Base-by-base conservation (phyloP, 2,888 invertebrate genomes). In the Keiferia lycopersicella region DNA sequence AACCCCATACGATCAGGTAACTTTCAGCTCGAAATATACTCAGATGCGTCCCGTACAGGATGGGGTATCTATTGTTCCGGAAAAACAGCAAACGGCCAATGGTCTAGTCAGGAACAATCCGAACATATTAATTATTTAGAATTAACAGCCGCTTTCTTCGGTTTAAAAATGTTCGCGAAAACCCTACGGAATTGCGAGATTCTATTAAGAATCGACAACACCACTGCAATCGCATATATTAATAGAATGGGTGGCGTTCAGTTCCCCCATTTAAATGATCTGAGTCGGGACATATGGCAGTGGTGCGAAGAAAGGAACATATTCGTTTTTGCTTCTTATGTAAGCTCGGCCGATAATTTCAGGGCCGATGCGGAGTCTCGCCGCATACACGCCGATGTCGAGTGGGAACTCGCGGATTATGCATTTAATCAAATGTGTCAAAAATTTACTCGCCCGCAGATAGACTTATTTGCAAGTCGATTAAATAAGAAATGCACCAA, bases 321-420 rank as follows among this genome's bases (percentile, higher is more conserved):
- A n/a, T n/a, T n/a, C n/a, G n/a, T 75, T 10, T 71, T 71, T 53
- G 72, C 73, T 0, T 72, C 71, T 14, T 77, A 75, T 59, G 72
- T 76, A 39, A 63, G 66, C 2, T 73, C 74, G 6, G 34, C 61
- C n/a, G 70, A 72, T 8, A 77, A 75, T 60, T 53, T 18, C 34
- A 65, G 67, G 10, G 75, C 75, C 10, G 73, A 77, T 50, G 34
- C 56, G 59, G 64, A 75, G 65, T 62, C 73, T 68, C 48, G 73
- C 63, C 4, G 59, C 63, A 26, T 71, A 69, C 14, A 69, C 73
- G 8, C 72, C 72, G 48, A 61, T 18, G 26, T 48, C 8, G 50
- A 61, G 22, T 34, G 57, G 57, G 57, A 58, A 18, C 38, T 38
- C 3, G 22, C 57, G 14, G 57, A 58, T 18, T 4, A 34, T 6